These are phyloP conservation scores for Megalonaias nervosa DNA, from an alignment of 1,140 invertebrate genomes.

Conservation along the genomic window DNA sequence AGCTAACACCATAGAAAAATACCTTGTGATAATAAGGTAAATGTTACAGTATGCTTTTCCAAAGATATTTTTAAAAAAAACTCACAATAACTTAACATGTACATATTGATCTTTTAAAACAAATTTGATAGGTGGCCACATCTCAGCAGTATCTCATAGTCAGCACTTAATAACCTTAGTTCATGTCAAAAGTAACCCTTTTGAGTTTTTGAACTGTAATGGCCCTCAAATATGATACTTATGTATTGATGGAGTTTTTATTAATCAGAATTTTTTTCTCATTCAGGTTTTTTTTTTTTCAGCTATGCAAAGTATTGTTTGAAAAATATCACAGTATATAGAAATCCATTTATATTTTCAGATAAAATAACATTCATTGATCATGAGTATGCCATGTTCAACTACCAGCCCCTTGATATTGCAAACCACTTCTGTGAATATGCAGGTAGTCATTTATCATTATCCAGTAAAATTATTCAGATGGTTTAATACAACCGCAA, in stretches of 20 bases:
- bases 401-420: constrained; percentile 97
- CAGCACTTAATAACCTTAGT: too few relatives aligned
- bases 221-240: neutral
- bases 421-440: constrained; percentile 99
- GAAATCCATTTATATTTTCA: constrained; percentile 55
- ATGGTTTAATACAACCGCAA: too few relatives aligned
- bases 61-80: too few relatives aligned
- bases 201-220: neutral
- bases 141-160: too few relatives aligned
- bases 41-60: too few relatives aligned
- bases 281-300: neutral
- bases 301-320: neutral
- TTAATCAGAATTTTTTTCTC: neutral
- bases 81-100: too few relatives aligned
- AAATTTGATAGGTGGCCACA: too few relatives aligned
- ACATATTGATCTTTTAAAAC: too few relatives aligned
- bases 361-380: constrained; percentile 92
- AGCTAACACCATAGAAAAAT: too few relatives aligned
- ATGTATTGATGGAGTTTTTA: neutral
- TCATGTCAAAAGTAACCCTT: too few relatives aligned
- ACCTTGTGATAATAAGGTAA: too few relatives aligned
- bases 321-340: neutral
- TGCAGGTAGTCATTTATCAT: constrained; percentile 79
- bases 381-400: constrained; percentile 95
- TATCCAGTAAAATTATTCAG: too few relatives aligned